Evolutionary conservation across 2,113 vertebrate genomes (phyloP).

Genomic region (Tylochromis polylepis): DNA sequence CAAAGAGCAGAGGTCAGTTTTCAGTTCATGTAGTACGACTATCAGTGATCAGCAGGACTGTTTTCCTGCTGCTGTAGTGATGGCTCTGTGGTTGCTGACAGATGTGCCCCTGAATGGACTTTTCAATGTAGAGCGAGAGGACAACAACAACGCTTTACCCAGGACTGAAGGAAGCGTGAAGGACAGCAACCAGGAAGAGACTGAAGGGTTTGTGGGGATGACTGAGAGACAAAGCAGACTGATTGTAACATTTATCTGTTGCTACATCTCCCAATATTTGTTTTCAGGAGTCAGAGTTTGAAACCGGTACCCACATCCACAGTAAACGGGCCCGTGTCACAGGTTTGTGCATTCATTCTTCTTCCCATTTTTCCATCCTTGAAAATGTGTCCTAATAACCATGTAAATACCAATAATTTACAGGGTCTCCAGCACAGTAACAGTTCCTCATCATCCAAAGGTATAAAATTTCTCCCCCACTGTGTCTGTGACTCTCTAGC

Average conservation of each 20-base stretch:
- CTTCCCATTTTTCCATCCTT: background rate
- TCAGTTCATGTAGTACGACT: background rate
- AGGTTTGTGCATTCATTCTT: conserved; percentile 27
- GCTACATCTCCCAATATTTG: background rate
- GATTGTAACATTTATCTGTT: background rate
- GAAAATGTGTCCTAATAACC: background rate
- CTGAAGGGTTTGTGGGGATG: background rate
- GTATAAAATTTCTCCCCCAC: conserved; percentile 1
- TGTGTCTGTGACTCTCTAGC: background rate
- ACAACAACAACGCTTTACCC: background rate
- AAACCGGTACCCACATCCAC: conserved; percentile 8
- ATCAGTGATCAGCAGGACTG: background rate
- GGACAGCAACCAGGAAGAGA: conserved; percentile 5
- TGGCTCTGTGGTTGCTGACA: conserved; percentile 33
- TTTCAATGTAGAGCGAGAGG: conserved; percentile 49
- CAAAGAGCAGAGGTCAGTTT: conserved; percentile 74
- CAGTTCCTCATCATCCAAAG: conserved; percentile 32
- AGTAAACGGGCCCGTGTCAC: background rate
- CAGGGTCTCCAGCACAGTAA: conserved; percentile 1
- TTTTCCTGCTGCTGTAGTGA: background rate
- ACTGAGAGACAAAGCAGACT: background rate
- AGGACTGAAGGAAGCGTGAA: background rate
- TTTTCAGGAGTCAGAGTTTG: conserved; percentile 30
- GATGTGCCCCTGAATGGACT: conserved; percentile 47
- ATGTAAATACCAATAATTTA: background rate